Evolutionary conservation across 2,888 invertebrate species (phyloP).

Genomic region (Xestobium rufovillosum): DNA sequence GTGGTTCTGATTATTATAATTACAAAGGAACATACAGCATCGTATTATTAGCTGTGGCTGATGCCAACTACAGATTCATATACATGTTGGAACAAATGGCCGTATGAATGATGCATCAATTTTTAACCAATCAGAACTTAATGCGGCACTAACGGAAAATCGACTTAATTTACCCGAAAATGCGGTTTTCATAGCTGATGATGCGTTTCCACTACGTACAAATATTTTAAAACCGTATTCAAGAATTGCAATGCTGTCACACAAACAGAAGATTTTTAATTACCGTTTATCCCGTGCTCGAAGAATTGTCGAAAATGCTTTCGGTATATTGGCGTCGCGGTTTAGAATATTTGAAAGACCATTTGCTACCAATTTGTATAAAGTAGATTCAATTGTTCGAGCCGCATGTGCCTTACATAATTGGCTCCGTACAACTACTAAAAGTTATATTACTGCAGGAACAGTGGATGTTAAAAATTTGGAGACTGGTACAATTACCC

Average conservation of each 20-base stretch:
- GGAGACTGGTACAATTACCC: too few relatives aligned
- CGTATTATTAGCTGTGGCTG: slow-evolving; percentile 23
- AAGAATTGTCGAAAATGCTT: too few relatives aligned
- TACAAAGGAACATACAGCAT: slow-evolving; percentile 28
- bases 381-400: slow-evolving; percentile 20
- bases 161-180: too few relatives aligned
- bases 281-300: slow-evolving; percentile 26
- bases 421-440: slow-evolving; percentile 22
- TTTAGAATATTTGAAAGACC: slow-evolving; percentile 24
- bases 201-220: slow-evolving; percentile 24
- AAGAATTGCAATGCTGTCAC: slow-evolving; percentile 13
- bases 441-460: too few relatives aligned
- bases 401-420: slow-evolving; percentile 26
- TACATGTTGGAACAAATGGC: slow-evolving; percentile 23
- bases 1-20: slow-evolving; percentile 28
- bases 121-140: too few relatives aligned
- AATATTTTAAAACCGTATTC: slow-evolving; percentile 19
- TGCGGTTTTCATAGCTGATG: too few relatives aligned
- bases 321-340: too few relatives aligned
- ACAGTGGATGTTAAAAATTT: too few relatives aligned
- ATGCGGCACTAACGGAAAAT: too few relatives aligned
- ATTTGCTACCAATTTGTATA: slow-evolving; percentile 19
- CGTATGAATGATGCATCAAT: slow-evolving; percentile 17
- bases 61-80: slow-evolving; percentile 23
- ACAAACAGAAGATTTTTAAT: slow-evolving; percentile 23